Conservation (phyloP, 1,140 invertebrate species). For the Listronotus bonariensis region DNA sequence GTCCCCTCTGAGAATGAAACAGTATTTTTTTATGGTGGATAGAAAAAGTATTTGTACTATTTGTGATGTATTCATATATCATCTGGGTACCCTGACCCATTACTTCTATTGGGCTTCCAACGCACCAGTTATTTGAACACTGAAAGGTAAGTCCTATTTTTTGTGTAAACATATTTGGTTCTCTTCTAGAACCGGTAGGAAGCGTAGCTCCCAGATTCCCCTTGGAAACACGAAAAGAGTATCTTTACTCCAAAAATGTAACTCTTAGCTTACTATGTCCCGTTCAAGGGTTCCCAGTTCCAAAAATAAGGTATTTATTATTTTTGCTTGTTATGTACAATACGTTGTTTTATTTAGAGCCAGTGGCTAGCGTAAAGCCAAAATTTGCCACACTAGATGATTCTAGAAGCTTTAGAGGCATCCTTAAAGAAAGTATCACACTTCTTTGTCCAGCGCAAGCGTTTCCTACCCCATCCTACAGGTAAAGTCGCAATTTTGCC, state of each 20-base stretch:
- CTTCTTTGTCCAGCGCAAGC: conserved; percentile 68
- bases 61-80: conserved; percentile 21
- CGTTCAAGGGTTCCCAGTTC: conserved; percentile 66
- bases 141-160: conserved; percentile 40
- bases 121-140: not conserved
- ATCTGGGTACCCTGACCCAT: conserved; percentile 49
- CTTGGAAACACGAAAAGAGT: conserved; percentile 53
- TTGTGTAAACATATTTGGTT: conserved; percentile 17
- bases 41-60: conserved; percentile 29
- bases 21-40: conserved; percentile 12
- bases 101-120: conserved; percentile 10
- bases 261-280: conserved; percentile 60
- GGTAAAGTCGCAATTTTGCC: conserved; percentile 54
- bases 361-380: conserved; percentile 70
- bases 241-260: conserved; percentile 43
- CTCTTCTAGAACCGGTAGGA: conserved; percentile 56
- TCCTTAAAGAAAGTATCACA: conserved; percentile 37
- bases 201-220: conserved; percentile 67
- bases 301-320: conserved; percentile 61
- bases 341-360: conserved; percentile 60
- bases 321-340: conserved; percentile 2
- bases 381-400: conserved; percentile 65
- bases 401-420: conserved; percentile 46
- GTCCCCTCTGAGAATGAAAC: conserved; percentile 23
- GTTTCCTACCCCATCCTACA: conserved; percentile 68